Evolutionary conservation across 2,797 vertebrate species (phyloP).

Genomic region (Linurgus olivaceus): DNA sequence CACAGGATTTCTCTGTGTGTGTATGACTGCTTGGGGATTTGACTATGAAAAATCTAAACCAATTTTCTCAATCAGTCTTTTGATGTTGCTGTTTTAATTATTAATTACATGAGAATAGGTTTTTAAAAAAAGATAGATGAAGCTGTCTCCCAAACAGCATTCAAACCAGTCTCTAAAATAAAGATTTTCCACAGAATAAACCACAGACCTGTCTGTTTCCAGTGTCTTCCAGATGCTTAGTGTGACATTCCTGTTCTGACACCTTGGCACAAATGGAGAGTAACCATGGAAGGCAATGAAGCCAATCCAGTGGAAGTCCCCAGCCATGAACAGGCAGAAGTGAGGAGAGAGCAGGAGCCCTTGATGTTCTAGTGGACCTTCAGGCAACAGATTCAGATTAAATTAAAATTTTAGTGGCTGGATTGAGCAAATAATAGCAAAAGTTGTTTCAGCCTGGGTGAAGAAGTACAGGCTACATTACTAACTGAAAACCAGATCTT

Average conservation of each 20-base stretch:
- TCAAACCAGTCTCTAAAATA: neutral
- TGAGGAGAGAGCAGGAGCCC: neutral
- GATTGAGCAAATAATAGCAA: neutral
- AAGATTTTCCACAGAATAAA: neutral
- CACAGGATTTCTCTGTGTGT: neutral
- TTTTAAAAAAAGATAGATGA: neutral
- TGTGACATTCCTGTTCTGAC: neutral
- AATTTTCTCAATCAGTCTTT: conserved; percentile 22
- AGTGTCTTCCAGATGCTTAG: neutral
- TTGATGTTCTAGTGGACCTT: neutral
- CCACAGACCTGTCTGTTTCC: neutral
- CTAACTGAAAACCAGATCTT: neutral
- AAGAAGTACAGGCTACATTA: neutral
- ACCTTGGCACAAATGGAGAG: neutral
- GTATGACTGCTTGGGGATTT: neutral
- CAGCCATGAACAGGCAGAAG: neutral
- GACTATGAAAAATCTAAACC: neutral
- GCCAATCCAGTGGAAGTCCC: neutral
- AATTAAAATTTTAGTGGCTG: neutral
- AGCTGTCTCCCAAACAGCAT: neutral
- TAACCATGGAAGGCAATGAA: neutral
- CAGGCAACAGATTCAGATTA: neutral
- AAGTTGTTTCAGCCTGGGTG: neutral
- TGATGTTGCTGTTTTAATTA: conserved; percentile 33
- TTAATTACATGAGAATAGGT: neutral